Evolutionary conservation across 2,797 vertebrate species (phyloP), one percentile per base, ranked within the genome.

Genomic region (Chaunax sp.): DNA sequence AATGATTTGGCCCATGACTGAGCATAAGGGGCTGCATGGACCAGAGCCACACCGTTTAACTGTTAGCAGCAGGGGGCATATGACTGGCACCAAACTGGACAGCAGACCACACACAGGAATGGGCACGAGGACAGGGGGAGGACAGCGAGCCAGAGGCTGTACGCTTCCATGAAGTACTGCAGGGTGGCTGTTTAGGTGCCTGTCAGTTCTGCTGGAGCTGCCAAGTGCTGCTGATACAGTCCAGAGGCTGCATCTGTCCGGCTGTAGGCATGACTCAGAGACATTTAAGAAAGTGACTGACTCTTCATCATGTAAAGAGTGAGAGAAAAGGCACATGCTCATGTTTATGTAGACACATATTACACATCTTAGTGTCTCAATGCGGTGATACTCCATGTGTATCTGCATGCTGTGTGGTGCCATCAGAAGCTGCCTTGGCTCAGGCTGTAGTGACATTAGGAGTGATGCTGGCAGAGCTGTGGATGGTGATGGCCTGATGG

Each of bases 401-500:
- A 20, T 38, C 28, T 59, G 26, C 22, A 20, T 40, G 19, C 25
- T 38, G 13, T 43, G 14, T 15, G 41, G 20, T 58, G 25, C 2
- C 15, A 20, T 65, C 75, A 51, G 54, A 61, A 43, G 50, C 54
- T 61, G 53, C 19, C 41, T 71, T 67, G 58, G 70, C 53, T 28
- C 13, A 11, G 33, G 35, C 44, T 66, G 20, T 18, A 6, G 38
- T 60, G 66, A 51, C 49, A 51, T 46, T 35, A 19, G 18, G 33
- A 60, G 43, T 15, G 44, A 70, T 37, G 45, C 16, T 69, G 69
- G 65, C 69, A 65, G 30, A 60, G 45, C 49, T 28, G 30, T 93
- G 93, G 86, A 94, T 79, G 78, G 13, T 90, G 90, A 95, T 90
- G 87, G 94, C 91, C 93, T 93, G 92, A 62, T 93, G 88, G 69